Conservation (phyloP, 1,140 invertebrate genomes). For the Melitaea cinxia region DNA sequence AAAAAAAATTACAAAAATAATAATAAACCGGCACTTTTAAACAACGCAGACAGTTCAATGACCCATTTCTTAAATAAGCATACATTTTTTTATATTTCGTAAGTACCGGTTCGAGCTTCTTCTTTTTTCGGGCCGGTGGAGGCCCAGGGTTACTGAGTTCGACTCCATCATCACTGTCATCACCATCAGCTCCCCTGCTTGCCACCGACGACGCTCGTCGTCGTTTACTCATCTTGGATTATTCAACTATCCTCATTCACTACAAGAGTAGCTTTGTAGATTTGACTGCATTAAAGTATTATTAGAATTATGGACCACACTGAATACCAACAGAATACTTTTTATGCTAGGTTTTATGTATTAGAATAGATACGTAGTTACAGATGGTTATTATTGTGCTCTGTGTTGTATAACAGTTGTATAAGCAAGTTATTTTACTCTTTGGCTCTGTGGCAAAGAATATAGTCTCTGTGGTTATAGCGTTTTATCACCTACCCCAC, state of each 20-base stretch:
- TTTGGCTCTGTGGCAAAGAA: too few species aligned
- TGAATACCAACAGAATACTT: too few species aligned
- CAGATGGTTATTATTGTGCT: too few species aligned
- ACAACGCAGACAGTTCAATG: neutral
- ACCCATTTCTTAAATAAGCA: neutral
- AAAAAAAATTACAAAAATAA: too few species aligned
- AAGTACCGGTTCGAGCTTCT: slow-evolving; percentile 75
- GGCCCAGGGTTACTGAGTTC: slow-evolving; percentile 67
- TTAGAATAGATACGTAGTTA: neutral
- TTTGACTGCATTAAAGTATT: neutral
- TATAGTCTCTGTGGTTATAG: too few species aligned
- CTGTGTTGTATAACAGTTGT: too few species aligned
- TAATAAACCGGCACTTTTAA: neutral
- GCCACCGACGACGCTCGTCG: slow-evolving; percentile 87
- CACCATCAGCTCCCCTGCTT: slow-evolving; percentile 83
- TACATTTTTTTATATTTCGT: slow-evolving; percentile 1
- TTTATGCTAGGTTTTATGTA: too few species aligned
- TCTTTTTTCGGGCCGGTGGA: slow-evolving; percentile 72
- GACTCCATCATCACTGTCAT: slow-evolving; percentile 73
- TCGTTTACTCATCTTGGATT: slow-evolving; percentile 83
- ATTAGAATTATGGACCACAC: neutral
- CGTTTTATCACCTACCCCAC: too few species aligned
- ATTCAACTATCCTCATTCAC: too few species aligned
- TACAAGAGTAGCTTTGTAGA: neutral
- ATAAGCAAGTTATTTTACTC: too few species aligned